These are phyloP conservation scores for Acanthoscelides obtectus DNA, from an alignment of 2,888 invertebrate species.

Conservation along the genomic window DNA sequence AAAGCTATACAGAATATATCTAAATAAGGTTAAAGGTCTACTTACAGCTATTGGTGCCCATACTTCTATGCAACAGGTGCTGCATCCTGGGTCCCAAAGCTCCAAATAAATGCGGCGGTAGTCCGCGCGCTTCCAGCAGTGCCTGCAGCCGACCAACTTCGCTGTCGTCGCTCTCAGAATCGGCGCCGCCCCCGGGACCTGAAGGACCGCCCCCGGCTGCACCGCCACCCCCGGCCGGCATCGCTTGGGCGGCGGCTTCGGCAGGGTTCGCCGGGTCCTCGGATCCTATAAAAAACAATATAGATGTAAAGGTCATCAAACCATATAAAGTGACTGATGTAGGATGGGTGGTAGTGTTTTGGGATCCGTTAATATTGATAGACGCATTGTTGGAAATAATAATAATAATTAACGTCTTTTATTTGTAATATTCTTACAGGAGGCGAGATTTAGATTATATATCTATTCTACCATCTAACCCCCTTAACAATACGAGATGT, in stretches of 20 bases:
- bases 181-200: conserved; percentile 47
- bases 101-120: conserved; percentile 95
- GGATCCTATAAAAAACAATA: conserved; percentile 30
- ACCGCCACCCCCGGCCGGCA: conserved; percentile 31
- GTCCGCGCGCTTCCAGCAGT: conserved; percentile 86
- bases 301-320: no score
- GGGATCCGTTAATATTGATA: no score
- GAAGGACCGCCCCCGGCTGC: conserved; percentile 12
- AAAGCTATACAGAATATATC: not conserved
- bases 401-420: no score
- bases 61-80: conserved; percentile 88
- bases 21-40: no score
- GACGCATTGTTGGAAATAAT: no score
- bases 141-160: conserved; percentile 95
- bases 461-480: no score
- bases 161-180: conserved; percentile 83
- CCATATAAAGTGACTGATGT: no score
- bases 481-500: no score
- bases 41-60: conserved; percentile 78
- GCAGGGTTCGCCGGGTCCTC: conserved; percentile 46
- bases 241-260: conserved; percentile 44
- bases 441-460: no score
- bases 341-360: no score
- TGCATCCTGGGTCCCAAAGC: conserved; percentile 96
- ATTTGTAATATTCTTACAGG: no score